phyloP scores from a whole-genome alignment of 2,888 invertebrate genomes.

The Rhopalosiphum nymphaeae region DNA sequence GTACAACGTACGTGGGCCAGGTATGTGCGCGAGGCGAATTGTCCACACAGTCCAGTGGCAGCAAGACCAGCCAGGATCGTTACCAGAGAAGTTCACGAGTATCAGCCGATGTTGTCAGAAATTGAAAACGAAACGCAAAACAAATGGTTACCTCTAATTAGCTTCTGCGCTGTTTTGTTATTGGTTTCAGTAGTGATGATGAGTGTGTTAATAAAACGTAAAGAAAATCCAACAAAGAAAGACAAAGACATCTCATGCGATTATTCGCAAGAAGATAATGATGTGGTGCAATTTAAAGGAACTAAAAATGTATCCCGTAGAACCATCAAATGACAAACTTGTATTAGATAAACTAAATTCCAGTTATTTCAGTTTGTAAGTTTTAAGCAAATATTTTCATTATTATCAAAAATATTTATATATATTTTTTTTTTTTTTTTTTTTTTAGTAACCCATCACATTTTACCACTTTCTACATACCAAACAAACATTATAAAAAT shows the following conservation, averaged over 20 bases:
- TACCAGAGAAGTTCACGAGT: constrained; percentile 56
- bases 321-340: constrained; percentile 51
- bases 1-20: constrained; percentile 81
- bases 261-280: constrained; percentile 19
- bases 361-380: constrained; percentile 21
- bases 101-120: constrained; percentile 39
- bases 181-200: constrained; percentile 22
- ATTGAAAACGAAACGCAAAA: neutral
- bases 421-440: neutral
- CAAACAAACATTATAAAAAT: constrained; percentile 40
- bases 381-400: constrained; percentile 35
- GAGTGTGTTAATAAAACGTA: constrained; percentile 35
- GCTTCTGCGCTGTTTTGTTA: constrained; percentile 24
- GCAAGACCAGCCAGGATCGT: constrained; percentile 66
- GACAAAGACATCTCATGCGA: constrained; percentile 35
- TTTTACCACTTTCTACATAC: constrained; percentile 40
- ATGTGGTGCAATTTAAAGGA: constrained; percentile 50
- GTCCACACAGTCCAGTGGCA: constrained; percentile 62
- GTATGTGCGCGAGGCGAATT: constrained; percentile 70
- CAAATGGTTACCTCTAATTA: constrained; percentile 44
- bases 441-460: constrained; percentile 47
- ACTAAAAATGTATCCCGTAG: constrained; percentile 59
- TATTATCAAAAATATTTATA: constrained; percentile 4
- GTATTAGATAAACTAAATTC: constrained; percentile 34
- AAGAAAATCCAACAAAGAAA: constrained; percentile 47